phyloP scores from a whole-genome alignment of 2,797 vertebrate genomes.

The Nyctalus aviator region DNA sequence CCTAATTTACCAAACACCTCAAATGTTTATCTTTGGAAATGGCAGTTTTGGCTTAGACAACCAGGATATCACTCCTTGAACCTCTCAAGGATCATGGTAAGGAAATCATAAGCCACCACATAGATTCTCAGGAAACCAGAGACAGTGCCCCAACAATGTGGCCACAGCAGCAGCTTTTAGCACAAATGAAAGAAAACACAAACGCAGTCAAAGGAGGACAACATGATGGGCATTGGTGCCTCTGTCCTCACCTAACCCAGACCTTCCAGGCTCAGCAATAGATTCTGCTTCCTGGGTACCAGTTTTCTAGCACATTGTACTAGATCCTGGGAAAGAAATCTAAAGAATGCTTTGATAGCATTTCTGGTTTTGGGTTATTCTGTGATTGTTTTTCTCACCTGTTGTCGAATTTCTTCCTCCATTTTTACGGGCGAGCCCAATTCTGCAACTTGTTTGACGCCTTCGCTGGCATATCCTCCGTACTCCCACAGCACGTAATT shows the following conservation, averaged over 20 bases:
- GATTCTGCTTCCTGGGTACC: not conserved
- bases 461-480: constrained; percentile 95
- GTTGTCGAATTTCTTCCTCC: constrained; percentile 99
- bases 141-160: not conserved
- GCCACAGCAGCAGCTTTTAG: not conserved
- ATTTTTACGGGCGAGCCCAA: constrained; percentile 98
- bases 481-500: constrained; percentile 98
- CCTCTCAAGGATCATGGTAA: not conserved
- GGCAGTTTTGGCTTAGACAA: not conserved
- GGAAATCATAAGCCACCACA: not conserved
- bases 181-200: not conserved
- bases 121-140: not conserved
- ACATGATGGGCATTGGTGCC: not conserved
- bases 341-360: not conserved
- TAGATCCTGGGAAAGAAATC: not conserved
- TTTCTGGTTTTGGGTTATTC: not conserved
- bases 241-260: not conserved
- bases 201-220: not conserved
- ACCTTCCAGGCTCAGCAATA: not conserved
- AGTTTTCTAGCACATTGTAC: not conserved
- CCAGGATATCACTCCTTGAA: not conserved
- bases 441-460: constrained; percentile 97
- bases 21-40: constrained; percentile 40
- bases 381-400: constrained; percentile 88
- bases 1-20: too few relatives aligned